Conservation (phyloP, 2,797 vertebrate genomes). For the Sebastes steindachneri region DNA sequence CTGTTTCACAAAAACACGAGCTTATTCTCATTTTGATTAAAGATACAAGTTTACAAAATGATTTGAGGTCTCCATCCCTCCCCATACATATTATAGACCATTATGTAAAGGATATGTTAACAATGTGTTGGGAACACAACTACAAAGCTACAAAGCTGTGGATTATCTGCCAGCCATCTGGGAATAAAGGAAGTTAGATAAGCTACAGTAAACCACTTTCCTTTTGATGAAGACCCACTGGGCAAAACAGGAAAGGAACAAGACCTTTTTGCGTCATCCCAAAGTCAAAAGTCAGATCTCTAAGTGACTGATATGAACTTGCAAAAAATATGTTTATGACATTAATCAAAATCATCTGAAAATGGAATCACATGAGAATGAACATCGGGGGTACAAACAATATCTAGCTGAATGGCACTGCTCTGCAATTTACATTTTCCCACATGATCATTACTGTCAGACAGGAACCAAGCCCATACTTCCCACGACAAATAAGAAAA, state of each 20-base stretch:
- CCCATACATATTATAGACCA: background rate
- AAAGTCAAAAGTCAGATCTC: background rate
- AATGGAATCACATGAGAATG: background rate
- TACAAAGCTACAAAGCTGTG: background rate
- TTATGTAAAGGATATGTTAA: background rate
- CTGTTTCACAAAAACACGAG: background rate
- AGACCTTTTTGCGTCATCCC: background rate
- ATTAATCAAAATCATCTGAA: background rate
- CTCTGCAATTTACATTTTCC: background rate
- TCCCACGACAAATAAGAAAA: background rate
- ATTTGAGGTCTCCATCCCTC: background rate
- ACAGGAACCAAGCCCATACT: background rate
- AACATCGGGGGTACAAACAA: background rate
- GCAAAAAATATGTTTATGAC: background rate
- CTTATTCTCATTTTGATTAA: background rate
- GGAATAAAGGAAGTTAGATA: constrained; percentile 43
- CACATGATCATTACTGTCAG: background rate
- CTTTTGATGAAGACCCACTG: background rate
- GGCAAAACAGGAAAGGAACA: background rate
- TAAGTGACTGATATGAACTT: background rate
- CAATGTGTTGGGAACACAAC: background rate
- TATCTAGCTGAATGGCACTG: background rate
- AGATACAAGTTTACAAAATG: background rate
- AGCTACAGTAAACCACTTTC: background rate
- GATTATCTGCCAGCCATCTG: constrained; percentile 23